Evolutionary conservation across 2,113 vertebrate species (phyloP), one percentile per base, ranked within the genome.

Genomic region (Rafetus swinhoei): DNA sequence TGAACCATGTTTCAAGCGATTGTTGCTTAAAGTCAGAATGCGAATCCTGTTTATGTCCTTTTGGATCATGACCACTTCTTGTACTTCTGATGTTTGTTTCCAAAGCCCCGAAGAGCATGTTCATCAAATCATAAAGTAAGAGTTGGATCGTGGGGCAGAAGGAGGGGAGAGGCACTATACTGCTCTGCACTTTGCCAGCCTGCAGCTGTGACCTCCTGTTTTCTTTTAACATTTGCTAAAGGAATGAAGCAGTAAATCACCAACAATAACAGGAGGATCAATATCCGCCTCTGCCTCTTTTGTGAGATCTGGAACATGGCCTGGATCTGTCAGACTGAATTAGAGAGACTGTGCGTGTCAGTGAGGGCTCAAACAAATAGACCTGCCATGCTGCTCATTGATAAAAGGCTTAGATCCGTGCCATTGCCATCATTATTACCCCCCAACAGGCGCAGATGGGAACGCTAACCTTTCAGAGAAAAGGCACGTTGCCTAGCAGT

Each of bases 261-360:
- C 97, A 93, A 95, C 94, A 98, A 97, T 98, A 98, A 98, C 97
- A 97, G 96, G 94, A 96, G 96, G 97, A 98, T 99, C 98, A 98
- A 98, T 99, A 98, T 86, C 96, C 93, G 92, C 97, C 97, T 97
- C 96, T 93, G 92, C 95, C 96, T 97, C 98, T 98, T 99, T 98
- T 98, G 98, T 98, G 98, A 98, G 97, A 96, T 97, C 97, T 98
- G 97, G 97, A 98, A 97, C 95, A 82, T 97, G 98, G 97, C 98
- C 98, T 98, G 97, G 98, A 99, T 99, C 98, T 99, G 98, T 98
- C 98, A 99, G 95, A 93, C 95, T 96, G 88, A 97, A 98, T 98
- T 99, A 97, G 98, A 97, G 97, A 97, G 96, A 95, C 92, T 90
- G 97, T 79, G 95, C 91, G 94, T 97, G 93, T 98, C 97, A 97